Base-by-base conservation (phyloP, 23 tunicate genomes). In the Diplosoma virens region DNA sequence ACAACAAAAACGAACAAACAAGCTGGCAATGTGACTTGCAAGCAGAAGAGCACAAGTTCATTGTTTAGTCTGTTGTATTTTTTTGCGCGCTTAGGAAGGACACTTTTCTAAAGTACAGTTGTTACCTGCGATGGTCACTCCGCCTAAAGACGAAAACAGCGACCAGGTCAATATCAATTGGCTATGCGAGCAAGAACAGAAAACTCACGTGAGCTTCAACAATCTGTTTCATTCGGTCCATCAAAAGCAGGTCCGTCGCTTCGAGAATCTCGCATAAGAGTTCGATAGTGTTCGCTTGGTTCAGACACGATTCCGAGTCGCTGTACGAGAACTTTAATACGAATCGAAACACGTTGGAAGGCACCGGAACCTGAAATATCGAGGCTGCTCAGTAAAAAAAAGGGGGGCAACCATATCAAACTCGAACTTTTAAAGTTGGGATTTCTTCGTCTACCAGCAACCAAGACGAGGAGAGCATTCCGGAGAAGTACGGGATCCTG, bases 391-490 rank as follows among this genome's bases (percentile, higher is more conserved):
- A 5, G 11, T 28, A 28, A 63, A 63, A 55, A 55, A 41, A 14
- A 41, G 14, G 11, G 14, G 14, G 50, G 14, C 50, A 41, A 14
- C 9, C 50, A 41, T 7, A 41, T 41, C 50, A 7, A 14, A 9
- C 50, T 9, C 69, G 5, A 7, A 61, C 69, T 29, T 61, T 61
- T 29, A 61, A 61, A 5, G 9, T 7, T 22, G 69, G 9, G 7
- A 6, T 28, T 26, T 61, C 35, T 26, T 5, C 35, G 2, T 61
- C 33, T 7, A 64, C n/a, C 66, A 80, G 78, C 46, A 87, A 68
- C 97, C 91, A 85, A 0, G 81, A 84, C 0, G 92, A 85, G 21
- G 69, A 50, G 46, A 92, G 54, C 97, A 92, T 92, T 27, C 92
- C 84, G 0, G 71, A 67, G 50, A 92, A 92, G 72, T 53, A 92